phyloP scores from a whole-genome alignment of 2,113 vertebrate species.

The Daubentonia madagascariensis region DNA sequence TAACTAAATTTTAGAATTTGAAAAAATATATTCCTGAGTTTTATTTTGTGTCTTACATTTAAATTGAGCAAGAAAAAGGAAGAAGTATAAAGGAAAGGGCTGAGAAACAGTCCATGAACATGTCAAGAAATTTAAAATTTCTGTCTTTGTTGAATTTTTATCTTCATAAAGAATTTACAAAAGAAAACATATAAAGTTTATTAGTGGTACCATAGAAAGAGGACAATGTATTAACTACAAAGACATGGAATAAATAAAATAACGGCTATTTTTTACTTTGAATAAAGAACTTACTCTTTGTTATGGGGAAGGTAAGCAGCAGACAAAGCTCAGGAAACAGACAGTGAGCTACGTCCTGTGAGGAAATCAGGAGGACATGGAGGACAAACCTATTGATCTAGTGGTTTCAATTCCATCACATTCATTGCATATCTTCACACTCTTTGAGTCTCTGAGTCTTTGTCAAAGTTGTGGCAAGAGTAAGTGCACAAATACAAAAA shows the following conservation, averaged over 20 bases:
- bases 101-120: background rate
- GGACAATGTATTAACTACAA: background rate
- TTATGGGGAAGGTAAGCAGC: background rate
- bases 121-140: slow-evolving; percentile 9
- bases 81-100: background rate
- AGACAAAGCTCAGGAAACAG: background rate
- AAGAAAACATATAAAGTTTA: background rate
- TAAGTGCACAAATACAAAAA: background rate
- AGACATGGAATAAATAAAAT: background rate
- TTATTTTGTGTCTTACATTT: background rate
- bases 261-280: background rate
- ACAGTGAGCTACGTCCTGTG: background rate
- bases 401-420: background rate
- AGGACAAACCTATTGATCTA: fast-evolving
- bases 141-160: background rate
- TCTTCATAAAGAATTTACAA: background rate
- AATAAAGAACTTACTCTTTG: background rate
- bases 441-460: background rate
- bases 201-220: background rate
- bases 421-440: background rate
- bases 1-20: background rate
- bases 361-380: background rate
- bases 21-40: background rate
- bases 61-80: background rate
- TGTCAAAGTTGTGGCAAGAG: background rate